Percentiles rank a stretch among this genome's conserved stretches.
These are phyloP conservation scores for Diuraphis noxia DNA, from an alignment of 1,140 invertebrate species.

Conservation along the genomic window DNA sequence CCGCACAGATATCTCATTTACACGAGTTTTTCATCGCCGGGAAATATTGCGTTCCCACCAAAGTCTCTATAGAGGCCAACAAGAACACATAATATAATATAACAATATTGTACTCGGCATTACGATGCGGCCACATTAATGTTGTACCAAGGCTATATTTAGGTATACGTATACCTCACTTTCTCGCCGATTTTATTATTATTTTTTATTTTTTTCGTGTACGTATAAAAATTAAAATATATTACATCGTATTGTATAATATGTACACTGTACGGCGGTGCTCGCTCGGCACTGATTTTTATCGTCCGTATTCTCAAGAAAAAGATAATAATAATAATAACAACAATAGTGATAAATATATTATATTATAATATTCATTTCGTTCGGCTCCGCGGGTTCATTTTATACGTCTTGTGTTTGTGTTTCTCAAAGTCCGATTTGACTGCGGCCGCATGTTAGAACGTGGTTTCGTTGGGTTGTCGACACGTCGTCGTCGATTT, in stretches of 20 bases:
- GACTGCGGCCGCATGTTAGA: neutral
- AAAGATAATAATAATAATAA: neutral
- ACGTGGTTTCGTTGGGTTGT: neutral
- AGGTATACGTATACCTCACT: neutral
- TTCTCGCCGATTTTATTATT: neutral
- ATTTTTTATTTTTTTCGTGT: neutral
- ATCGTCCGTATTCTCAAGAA: neutral
- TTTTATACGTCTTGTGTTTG: neutral
- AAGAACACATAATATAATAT: neutral
- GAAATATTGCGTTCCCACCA: conserved; percentile 8
- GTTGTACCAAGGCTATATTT: conserved; percentile 1
- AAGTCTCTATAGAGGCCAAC: conserved; percentile 33
- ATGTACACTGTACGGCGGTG: too few species aligned
- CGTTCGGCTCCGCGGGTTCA: neutral
- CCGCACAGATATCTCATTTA: neutral
- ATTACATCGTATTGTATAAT: neutral
- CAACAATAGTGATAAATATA: neutral
- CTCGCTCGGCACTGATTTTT: neutral
- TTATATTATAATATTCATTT: neutral
- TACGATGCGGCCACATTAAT: neutral
- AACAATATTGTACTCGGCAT: too few species aligned
- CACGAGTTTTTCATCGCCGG: neutral
- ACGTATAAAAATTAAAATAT: neutral
- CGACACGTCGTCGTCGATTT: conserved; percentile 16
- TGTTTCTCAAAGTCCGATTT: neutral